Evolutionary conservation across 2,888 invertebrate genomes (phyloP), one percentile per base, ranked within the genome.

Genomic region (Epirrita christyi): DNA sequence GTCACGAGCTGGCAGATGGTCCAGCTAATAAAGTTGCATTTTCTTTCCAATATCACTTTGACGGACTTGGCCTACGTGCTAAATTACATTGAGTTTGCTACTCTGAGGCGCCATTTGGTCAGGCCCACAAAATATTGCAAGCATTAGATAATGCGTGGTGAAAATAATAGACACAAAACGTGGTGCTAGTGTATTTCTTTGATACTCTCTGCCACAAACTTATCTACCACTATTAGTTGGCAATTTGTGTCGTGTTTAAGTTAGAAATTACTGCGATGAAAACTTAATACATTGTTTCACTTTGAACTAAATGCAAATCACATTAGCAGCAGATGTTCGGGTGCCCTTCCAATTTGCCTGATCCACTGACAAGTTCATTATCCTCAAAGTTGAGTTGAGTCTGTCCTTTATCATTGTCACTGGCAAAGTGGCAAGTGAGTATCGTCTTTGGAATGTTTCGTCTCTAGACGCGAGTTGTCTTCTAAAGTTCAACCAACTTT

Each of bases 351-450:
- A 76, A 73, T 75, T 71, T 64, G 61, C 49, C 63, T 64, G 63
- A 72, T 74, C 64, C 64, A 69, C 68, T 68, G 72, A 72, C 70
- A 72, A 72, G 64, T 77, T 74, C 64, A 70, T 70, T 76, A 70
- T 68, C 59, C 63, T 62, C 56, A 51, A 59, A 65, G 63, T 68
- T 64, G 47, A 64, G 49, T 64, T 61, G 49, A 55, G 61, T 58
- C 58, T 60, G 58, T 56, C 71, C 68, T 73, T 71, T 66, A 64
- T 70, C 66, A 63, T 65, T 63, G 67, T 66, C 65, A 47, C 64
- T 43, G 28, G 41, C 37, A 46, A 46, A 38, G 63, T 46, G 28
- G 41, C 37, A 46, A 46, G 40, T 44, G 28, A 42, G 42, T 46
- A 51, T 50, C 28, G 27, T 13, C 14, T 41, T 43, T 42, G 42